A percentile compares a stretch with the other conserved stretches of the same genome.
phyloP scores from a whole-genome alignment of 2,888 invertebrate genomes.

The Drosophila siamana region DNA sequence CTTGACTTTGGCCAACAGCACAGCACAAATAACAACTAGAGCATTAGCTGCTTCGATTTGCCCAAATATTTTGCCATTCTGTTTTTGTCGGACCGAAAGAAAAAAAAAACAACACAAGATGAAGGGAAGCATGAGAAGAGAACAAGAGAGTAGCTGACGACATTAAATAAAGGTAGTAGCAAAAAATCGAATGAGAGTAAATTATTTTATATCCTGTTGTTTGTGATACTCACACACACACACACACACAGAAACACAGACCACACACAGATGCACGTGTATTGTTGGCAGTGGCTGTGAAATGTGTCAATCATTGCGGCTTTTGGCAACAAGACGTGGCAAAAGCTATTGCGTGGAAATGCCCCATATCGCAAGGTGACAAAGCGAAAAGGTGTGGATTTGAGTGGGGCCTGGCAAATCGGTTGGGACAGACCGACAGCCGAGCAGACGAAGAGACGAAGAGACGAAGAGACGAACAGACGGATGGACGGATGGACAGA shows the following conservation, averaged over 20 bases:
- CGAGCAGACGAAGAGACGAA: background rate
- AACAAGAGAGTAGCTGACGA: constrained; percentile 19
- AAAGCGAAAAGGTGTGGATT: constrained; percentile 23
- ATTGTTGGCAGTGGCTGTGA: constrained; percentile 4
- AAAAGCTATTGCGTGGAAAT: constrained; percentile 30
- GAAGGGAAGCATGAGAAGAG: too few species aligned
- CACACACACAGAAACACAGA: background rate
- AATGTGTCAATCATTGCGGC: constrained; percentile 51
- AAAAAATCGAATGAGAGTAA: constrained; percentile 53
- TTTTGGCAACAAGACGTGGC: constrained; percentile 36
- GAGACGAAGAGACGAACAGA: background rate
- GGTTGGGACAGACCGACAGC: constrained; percentile 1
- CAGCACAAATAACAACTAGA: background rate
- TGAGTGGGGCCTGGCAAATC: constrained; percentile 18
- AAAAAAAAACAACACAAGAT: background rate
- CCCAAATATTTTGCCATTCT: constrained; percentile 18
- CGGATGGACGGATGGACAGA: background rate
- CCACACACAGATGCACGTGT: background rate
- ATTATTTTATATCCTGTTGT: constrained; percentile 48
- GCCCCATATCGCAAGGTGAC: constrained; percentile 17
- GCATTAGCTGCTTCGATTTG: constrained; percentile 19
- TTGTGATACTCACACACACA: constrained; percentile 2
- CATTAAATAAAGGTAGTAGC: constrained; percentile 40
- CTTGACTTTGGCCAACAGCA: background rate
- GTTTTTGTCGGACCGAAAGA: constrained; percentile 35